Base-by-base conservation (phyloP, 2,113 vertebrate genomes). In the Octodon degus region DNA sequence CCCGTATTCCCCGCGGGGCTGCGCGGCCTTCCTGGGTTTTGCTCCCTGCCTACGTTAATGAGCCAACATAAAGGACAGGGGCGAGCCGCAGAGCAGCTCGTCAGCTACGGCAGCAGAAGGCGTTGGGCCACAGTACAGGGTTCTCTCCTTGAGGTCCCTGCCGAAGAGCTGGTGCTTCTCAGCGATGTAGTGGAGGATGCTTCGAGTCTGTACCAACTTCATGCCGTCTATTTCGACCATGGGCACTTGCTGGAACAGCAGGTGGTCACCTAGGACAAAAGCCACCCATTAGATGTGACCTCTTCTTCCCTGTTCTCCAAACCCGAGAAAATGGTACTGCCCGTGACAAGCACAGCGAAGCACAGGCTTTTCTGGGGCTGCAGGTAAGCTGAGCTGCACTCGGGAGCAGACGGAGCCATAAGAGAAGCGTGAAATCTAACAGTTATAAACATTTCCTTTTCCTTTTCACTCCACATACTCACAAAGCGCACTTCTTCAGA, bases 151-250 rank as follows among this genome's bases (percentile, higher is more conserved):
- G 91, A 99, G 40, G 93, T 99, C 98, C 53, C 98, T 99, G 95
- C 99, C 99, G 34, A 99, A 97, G 43, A 99, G 99, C 16, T 99
- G 99, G 98, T 99, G 98, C 97, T 99, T 99, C 58, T 98, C 99
- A 11, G 99, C 99, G 7, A 99, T 99, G 97, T 99, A 99, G 90
- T 98, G 98, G 80, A 99, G 83, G 85, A 99, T 99, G 3, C 99
- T 99, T 93, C 98, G 99, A 16, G 99, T 98, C 97, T 99, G 99
- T 62, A 99, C 97, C 63, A 99, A 97, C 94, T 99, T 99, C 99
- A 99, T 98, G 72, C 99, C 99, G 17, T 99, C 99, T 0, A 99
- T 99, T 97, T 99, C 99, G 13, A 99, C 99, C 98, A 99, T 25
- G 0, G 99, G 99, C 68, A 99, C 98, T 96, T 99, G 99, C 25